These are phyloP conservation scores for Colostygia pectinataria DNA, from an alignment of 2,888 invertebrate species.

Conservation along the genomic window DNA sequence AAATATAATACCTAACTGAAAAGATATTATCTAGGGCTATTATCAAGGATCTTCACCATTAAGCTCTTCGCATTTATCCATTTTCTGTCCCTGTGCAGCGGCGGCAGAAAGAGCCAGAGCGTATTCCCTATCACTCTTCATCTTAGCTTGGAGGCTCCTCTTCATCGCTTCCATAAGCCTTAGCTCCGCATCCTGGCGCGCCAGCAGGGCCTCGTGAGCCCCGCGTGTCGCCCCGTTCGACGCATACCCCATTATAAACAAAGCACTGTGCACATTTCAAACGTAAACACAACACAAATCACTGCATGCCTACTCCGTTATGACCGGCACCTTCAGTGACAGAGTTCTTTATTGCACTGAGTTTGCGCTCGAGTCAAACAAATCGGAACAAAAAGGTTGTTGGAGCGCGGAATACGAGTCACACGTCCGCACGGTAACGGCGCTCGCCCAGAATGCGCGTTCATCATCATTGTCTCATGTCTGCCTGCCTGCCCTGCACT, in stretches of 20 bases:
- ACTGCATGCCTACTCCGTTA: slow-evolving; percentile 71
- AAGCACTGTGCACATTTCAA: slow-evolving; percentile 67
- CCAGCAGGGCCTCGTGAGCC: slow-evolving; percentile 95
- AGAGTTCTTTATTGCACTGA: slow-evolving; percentile 43
- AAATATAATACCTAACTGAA: too few relatives aligned
- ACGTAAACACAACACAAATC: slow-evolving; percentile 75
- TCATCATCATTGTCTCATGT: slow-evolving; percentile 43
- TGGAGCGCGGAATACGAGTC: slow-evolving; percentile 19
- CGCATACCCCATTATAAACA: slow-evolving; percentile 90
- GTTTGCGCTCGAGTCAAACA: slow-evolving; percentile 19
- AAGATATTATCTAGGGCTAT: too few relatives aligned
- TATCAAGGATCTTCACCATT: slow-evolving; percentile 82
- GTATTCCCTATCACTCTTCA: slow-evolving; percentile 96
- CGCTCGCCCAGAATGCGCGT: slow-evolving; percentile 67
- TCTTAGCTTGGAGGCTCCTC: slow-evolving; percentile 91
- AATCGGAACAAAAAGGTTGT: slow-evolving; percentile 21
- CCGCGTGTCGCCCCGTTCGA: slow-evolving; percentile 92
- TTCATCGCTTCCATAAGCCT: slow-evolving; percentile 96
- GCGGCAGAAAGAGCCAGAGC: slow-evolving; percentile 92
- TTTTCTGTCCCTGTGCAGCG: slow-evolving; percentile 91
- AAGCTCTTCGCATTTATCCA: slow-evolving; percentile 89
- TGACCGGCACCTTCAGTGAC: slow-evolving; percentile 59
- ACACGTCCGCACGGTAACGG: slow-evolving; percentile 60
- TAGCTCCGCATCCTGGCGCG: slow-evolving; percentile 96
- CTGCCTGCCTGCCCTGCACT: too few relatives aligned